Evolutionary conservation across 2,888 invertebrate genomes (phyloP).

Genomic region (Caenorhabditis imperialis): DNA sequence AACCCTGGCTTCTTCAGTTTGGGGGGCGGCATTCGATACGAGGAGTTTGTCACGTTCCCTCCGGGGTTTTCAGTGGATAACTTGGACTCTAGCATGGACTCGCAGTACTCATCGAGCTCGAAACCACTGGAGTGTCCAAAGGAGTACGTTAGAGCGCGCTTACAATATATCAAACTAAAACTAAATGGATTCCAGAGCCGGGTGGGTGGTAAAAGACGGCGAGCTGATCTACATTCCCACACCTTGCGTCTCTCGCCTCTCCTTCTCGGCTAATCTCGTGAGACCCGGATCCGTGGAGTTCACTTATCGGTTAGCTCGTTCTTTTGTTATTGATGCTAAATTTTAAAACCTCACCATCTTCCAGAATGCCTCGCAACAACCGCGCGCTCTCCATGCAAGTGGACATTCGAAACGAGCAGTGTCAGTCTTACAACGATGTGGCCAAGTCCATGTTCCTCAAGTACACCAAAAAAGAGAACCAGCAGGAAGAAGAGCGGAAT

Average conservation of each 20-base stretch:
- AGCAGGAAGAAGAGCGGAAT: conserved; percentile 51
- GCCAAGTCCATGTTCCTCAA: conserved; percentile 46
- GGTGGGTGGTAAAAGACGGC: conserved; percentile 80
- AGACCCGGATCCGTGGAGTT: conserved; percentile 81
- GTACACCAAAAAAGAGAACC: conserved; percentile 32
- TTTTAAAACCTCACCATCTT: conserved; percentile 17
- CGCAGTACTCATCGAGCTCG: conserved; percentile 17
- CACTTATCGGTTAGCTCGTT: conserved; percentile 78
- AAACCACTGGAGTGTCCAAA: conserved; percentile 38
- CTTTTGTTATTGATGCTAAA: no score
- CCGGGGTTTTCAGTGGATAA: conserved; percentile 78
- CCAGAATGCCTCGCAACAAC: conserved; percentile 68
- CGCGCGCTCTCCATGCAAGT: conserved; percentile 68
- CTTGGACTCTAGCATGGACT: conserved; percentile 57
- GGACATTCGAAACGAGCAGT: conserved; percentile 76
- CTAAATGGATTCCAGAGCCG: conserved; percentile 77
- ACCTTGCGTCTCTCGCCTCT: conserved; percentile 81
- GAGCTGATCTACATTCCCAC: conserved; percentile 81
- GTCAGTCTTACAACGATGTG: conserved; percentile 70
- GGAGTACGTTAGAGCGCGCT: conserved; percentile 63
- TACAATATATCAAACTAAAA: background rate
- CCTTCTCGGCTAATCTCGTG: conserved; percentile 81
- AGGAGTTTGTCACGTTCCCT: conserved; percentile 81
- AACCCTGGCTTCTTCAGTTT: conserved; percentile 81
- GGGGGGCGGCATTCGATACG: conserved; percentile 82